Conservation (phyloP, 2,888 invertebrate species). For the Hirudinaria manillensis region DNA sequence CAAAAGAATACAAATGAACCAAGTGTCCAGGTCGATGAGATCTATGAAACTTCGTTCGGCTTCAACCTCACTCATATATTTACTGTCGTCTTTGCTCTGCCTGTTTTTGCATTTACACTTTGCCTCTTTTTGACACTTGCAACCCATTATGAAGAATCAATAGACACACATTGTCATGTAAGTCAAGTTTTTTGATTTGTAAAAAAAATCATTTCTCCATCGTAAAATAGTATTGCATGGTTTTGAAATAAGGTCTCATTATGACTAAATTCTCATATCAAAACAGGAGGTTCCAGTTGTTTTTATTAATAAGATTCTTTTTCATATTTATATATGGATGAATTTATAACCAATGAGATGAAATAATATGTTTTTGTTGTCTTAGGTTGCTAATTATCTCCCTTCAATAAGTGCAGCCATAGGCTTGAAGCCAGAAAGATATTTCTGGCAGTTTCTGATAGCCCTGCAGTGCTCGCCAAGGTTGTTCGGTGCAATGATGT, state of each 20-base stretch:
- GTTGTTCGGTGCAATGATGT: slow-evolving; percentile 71
- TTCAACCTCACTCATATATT: not conserved
- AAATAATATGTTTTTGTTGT: no score
- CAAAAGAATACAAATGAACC: no score
- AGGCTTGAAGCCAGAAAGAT: slow-evolving; percentile 77
- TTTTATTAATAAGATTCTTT: no score
- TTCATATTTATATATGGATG: no score
- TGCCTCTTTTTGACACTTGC: slow-evolving; percentile 46
- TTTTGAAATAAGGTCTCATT: no score
- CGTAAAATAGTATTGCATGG: no score
- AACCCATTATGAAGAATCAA: slow-evolving; percentile 37
- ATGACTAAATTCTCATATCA: no score
- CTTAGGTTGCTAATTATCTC: slow-evolving; percentile 65
- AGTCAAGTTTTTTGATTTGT: not conserved
- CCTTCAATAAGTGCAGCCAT: slow-evolving; percentile 93
- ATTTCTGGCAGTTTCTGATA: slow-evolving; percentile 86
- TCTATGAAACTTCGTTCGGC: not conserved
- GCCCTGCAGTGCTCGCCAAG: slow-evolving; percentile 79
- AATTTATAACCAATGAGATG: no score
- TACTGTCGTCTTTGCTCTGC: slow-evolving; percentile 35
- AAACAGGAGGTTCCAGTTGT: no score
- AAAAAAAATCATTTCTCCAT: no score
- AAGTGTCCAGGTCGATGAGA: not conserved
- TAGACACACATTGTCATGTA: slow-evolving; percentile 38
- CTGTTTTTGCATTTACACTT: slow-evolving; percentile 45